phyloP scores from a whole-genome alignment of 1,140 invertebrate species.

The Eumaeus atala region DNA sequence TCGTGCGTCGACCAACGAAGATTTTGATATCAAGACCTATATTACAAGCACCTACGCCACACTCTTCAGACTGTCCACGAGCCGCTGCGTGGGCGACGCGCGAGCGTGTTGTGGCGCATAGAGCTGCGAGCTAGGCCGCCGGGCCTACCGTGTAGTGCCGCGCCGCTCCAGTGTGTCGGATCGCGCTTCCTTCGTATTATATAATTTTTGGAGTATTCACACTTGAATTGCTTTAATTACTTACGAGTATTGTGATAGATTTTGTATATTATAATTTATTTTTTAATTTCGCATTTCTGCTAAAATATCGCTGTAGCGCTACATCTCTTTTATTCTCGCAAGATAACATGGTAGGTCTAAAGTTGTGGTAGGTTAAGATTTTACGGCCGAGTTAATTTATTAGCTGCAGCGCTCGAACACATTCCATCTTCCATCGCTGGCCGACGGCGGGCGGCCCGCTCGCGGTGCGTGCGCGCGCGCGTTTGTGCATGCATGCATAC shows the following conservation, averaged over 20 bases:
- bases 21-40: too few relatives aligned
- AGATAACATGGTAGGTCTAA: conserved; percentile 60
- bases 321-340: conserved; percentile 57
- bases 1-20: neutral
- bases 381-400: conserved; percentile 43
- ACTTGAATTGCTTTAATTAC: conserved; percentile 72
- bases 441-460: conserved; percentile 14
- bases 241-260: conserved; percentile 74
- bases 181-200: conserved; percentile 39
- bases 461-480: conserved; percentile 1
- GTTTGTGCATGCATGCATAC: conserved; percentile 10
- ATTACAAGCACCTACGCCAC: neutral
- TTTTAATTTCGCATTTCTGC: conserved; percentile 68
- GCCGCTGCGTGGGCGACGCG: conserved; percentile 8
- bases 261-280: conserved; percentile 74
- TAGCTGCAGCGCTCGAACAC: conserved; percentile 40
- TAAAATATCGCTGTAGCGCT: conserved; percentile 62
- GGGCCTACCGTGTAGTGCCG: conserved; percentile 4
- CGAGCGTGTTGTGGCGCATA: conserved; percentile 23
- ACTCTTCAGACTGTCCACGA: neutral
- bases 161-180: conserved; percentile 31
- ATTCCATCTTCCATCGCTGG: conserved; percentile 39
- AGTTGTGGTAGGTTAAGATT: conserved; percentile 68
- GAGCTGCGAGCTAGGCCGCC: neutral
- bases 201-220: conserved; percentile 66